A percentile compares a stretch with the other conserved stretches of the same genome.
Evolutionary conservation across 2,888 invertebrate genomes (phyloP).

Genomic region (Reticulitermes lucifugus): DNA sequence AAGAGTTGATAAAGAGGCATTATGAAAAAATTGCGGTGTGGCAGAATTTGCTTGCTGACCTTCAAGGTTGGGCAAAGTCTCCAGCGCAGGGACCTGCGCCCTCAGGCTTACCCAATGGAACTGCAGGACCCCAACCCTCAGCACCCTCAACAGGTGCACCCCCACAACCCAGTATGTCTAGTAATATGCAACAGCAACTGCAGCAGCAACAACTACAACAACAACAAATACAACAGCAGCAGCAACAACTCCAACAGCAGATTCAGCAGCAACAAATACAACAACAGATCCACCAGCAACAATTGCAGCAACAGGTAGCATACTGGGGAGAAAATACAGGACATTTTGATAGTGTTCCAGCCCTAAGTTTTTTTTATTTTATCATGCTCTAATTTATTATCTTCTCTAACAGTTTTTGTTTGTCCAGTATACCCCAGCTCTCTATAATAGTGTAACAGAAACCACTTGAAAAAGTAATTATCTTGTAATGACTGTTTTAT

Average conservation of each 20-base stretch:
- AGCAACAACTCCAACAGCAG: constrained; percentile 51
- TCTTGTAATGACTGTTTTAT: neutral
- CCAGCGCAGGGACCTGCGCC: constrained; percentile 63
- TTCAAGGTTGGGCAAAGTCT: constrained; percentile 66
- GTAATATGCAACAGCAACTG: constrained; percentile 57
- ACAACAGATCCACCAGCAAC: constrained; percentile 58
- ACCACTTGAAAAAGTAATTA: constrained; percentile 1
- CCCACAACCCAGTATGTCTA: constrained; percentile 57
- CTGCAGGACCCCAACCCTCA: constrained; percentile 44
- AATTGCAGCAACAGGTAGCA: constrained; percentile 58
- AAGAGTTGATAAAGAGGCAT: constrained; percentile 86
- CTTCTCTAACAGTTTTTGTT: constrained; percentile 15
- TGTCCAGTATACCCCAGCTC: neutral
- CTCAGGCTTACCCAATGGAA: constrained; percentile 50
- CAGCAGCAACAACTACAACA: constrained; percentile 58
- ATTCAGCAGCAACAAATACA: constrained; percentile 62
- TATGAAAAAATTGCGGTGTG: constrained; percentile 92
- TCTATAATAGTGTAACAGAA: neutral
- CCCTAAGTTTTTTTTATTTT: neutral
- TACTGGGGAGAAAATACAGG: constrained; percentile 12
- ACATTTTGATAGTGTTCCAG: neutral
- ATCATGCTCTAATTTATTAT: neutral
- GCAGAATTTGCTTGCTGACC: constrained; percentile 87
- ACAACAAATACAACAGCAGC: constrained; percentile 59
- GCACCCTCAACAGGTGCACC: constrained; percentile 53